A percentile compares a stretch with the other conserved stretches of the same genome.
These are phyloP conservation scores for Eretmocerus hayati DNA, from an alignment of 2,888 invertebrate species.

Conservation along the genomic window DNA sequence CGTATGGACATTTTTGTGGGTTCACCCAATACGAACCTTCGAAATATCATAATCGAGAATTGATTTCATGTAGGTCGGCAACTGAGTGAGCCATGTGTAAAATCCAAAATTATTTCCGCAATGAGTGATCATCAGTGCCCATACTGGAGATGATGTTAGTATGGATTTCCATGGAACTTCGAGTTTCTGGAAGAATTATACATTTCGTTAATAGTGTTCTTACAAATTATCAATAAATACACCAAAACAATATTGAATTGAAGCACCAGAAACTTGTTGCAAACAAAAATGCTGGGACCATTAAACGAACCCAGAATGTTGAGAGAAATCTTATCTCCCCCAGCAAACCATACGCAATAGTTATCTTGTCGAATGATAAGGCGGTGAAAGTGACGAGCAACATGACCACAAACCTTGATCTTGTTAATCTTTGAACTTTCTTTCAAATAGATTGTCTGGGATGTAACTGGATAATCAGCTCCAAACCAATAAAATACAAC, in stretches of 20 bases:
- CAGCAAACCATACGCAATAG: no score
- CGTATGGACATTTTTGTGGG: neutral
- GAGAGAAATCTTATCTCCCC: no score
- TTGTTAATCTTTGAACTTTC: slow-evolving; percentile 58
- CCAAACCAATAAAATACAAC: slow-evolving; percentile 52
- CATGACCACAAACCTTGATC: no score
- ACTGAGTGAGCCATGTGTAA: slow-evolving; percentile 64
- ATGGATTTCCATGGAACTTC: slow-evolving; percentile 59
- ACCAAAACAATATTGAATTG: no score
- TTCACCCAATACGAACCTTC: slow-evolving; percentile 36
- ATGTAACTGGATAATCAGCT: slow-evolving; percentile 55
- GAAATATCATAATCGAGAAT: slow-evolving; percentile 55
- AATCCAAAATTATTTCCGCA: slow-evolving; percentile 68
- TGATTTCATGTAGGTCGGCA: slow-evolving; percentile 61
- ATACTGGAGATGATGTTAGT: slow-evolving; percentile 59
- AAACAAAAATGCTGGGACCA: no score
- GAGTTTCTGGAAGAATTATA: slow-evolving; percentile 41
- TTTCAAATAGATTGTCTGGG: slow-evolving; percentile 50
- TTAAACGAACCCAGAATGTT: no score
- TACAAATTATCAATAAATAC: no score
- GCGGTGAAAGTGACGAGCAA: no score
- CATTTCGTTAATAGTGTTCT: no score
- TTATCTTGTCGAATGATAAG: no score
- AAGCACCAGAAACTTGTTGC: no score
- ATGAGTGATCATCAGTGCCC: slow-evolving; percentile 57